These are phyloP conservation scores for Phyllostomus discolor DNA, from an alignment of 2,113 vertebrate genomes.

Conservation along the genomic window DNA sequence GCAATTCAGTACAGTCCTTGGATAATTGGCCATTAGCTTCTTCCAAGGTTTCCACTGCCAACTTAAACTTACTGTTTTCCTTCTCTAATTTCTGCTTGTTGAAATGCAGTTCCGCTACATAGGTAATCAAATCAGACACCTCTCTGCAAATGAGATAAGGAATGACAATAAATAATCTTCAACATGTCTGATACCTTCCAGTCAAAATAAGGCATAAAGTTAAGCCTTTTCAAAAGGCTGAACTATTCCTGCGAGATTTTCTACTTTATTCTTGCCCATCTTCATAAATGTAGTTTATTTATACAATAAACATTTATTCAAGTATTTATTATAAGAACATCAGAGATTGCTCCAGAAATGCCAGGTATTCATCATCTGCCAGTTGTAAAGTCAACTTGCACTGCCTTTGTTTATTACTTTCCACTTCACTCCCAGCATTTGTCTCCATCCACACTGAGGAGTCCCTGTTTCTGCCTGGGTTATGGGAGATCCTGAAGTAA, in stretches of 20 bases:
- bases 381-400: background rate
- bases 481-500: background rate
- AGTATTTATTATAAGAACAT: background rate
- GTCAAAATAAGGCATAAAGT: background rate
- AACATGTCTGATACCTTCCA: background rate
- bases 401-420: background rate
- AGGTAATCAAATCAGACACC: constrained; percentile 88
- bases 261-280: background rate
- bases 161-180: background rate
- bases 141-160: constrained; percentile 79
- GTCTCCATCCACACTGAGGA: background rate
- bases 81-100: constrained; percentile 90
- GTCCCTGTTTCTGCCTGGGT: background rate
- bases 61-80: constrained; percentile 87
- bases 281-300: background rate
- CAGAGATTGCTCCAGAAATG: background rate
- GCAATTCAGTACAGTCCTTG: constrained; percentile 84
- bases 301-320: background rate
- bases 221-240: background rate
- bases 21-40: constrained; percentile 86
- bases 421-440: background rate
- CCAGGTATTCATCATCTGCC: background rate
- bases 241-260: background rate
- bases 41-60: constrained; percentile 85
- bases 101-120: constrained; percentile 88